Base-by-base conservation (phyloP, 2,888 invertebrate species). In the Idaea biselata region DNA sequence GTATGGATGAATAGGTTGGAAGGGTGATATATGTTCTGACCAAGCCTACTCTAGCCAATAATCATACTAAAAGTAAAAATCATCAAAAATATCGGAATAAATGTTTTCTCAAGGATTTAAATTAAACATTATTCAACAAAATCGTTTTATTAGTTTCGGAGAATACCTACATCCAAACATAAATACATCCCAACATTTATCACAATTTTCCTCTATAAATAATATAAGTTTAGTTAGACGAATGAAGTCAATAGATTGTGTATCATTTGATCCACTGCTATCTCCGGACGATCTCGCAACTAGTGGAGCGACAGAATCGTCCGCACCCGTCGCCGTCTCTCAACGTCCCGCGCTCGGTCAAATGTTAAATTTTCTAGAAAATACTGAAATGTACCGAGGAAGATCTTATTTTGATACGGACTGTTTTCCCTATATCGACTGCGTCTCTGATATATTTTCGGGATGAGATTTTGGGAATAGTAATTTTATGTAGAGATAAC, bases 351-450 rank as follows among this genome's bases (percentile, higher is more conserved):
- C n/a, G 53, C 53, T 55, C 55, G 55, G 55, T 56, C 56, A 18
- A 65, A 60, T 60, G 65, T 65, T 67, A 63, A 63, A 67, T 67
- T 67, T 67, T 63, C 63, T 63, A 67, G 67, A 67, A 67, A 67
- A 67, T 67, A 67, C 65, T 56, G 56, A 56, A 56, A 17, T 56
- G 56, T 18, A 14, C 17, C 56, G 11, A 56, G 17, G 56, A 8
- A 44, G 44, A 44, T 44, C 44, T 44, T 44, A 44, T 44, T 44
- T 44, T 57, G 57, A 60, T 60, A 61, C 60, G 55, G 58, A 55
- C 44, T 44, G 44, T 44, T 44, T 44, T 11, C 44, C 44, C 14
- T 44, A 44, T 44, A 44, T 44, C 14, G 44, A 44, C 44, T 44
- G 44, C 44, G 44, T 44, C 44, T 44, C 44, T 44, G 44, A 44